These are phyloP conservation scores for Ciconia stormi DNA, from an alignment of 2,113 vertebrate genomes.

Conservation along the genomic window DNA sequence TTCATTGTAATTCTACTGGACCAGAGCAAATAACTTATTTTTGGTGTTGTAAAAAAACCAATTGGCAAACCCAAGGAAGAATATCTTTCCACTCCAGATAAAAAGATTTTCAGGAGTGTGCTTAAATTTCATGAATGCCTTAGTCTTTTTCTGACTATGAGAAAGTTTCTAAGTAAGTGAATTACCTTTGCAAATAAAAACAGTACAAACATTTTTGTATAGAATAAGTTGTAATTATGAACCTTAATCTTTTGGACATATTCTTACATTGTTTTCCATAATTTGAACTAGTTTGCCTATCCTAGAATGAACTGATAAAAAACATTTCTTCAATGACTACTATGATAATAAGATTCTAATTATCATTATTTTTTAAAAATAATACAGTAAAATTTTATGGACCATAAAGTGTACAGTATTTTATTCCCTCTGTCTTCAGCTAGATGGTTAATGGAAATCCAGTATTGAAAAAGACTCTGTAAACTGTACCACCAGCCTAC, in stretches of 20 bases:
- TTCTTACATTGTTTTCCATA: not conserved
- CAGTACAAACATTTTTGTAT: not conserved
- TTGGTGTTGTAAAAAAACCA: not conserved
- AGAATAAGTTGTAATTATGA: not conserved
- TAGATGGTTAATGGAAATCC: not conserved
- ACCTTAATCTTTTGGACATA: not conserved
- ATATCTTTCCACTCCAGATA: not conserved
- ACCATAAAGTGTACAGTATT: not conserved
- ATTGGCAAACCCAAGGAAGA: not conserved
- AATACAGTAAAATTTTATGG: not conserved
- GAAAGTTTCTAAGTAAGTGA: not conserved
- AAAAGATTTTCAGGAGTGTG: not conserved
- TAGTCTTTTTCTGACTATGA: not conserved
- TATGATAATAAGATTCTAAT: not conserved
- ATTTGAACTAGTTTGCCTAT: not conserved
- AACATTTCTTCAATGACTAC: not conserved
- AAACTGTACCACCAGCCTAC: not conserved
- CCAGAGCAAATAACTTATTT: not conserved
- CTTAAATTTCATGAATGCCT: not conserved
- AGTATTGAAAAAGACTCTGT: not conserved
- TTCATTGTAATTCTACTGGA: not conserved
- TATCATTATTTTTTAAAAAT: not conserved
- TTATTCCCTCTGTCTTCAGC: not conserved
- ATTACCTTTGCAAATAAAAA: not conserved
- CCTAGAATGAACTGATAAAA: not conserved